Base-by-base conservation (phyloP, 2,797 vertebrate species). In the Anguilla anguilla region DNA sequence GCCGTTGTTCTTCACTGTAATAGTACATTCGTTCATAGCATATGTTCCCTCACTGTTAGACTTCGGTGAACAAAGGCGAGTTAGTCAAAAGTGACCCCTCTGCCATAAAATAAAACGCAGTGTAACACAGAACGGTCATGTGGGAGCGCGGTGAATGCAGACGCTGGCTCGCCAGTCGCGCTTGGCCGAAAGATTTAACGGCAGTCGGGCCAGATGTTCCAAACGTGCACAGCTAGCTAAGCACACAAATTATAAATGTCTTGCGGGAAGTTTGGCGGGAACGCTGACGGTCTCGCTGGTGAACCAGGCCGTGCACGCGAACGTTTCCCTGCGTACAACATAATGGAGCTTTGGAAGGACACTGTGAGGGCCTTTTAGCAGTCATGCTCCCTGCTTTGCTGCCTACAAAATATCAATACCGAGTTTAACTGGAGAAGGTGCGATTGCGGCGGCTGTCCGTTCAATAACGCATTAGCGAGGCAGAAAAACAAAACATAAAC, bases 21-120 rank as follows among this genome's bases (percentile, higher is more conserved):
- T 43, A 79, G 35, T 79, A 2, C 2, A 39, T 31, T 43, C 1
- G 17, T 79, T 43, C 19, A 39, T 43, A 79, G 7, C 74, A 79
- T 79, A 35, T 46, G 74, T 79, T 43, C 74, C 13, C 74, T 39
- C 35, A 22, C 19, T 79, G 74, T 79, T 79, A 46, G 19, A 79
- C 79, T 82, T 82, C 22, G n/a, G 43, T 51, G 43, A n/a, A 82
- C 79, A 51, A 82, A 82, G 25, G 43, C 74, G 43, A 79, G 74
- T 79, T 39, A n/a, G 79, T 46, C 74, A 79, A 19, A 39, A 79
- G 74, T 82, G 43, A 82, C 79, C 46, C n/a, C 79, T 39, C 1
- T 43, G 74, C 13, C 46, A 49, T 82, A 51, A 49, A 82, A 82
- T 51, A n/a, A 49, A 82, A 49, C n/a, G 43, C 46, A 51, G 43